Evolutionary conservation across 2,888 invertebrate genomes (phyloP), one percentile per base, ranked within the genome.

Genomic region (Tetropium fuscum): DNA sequence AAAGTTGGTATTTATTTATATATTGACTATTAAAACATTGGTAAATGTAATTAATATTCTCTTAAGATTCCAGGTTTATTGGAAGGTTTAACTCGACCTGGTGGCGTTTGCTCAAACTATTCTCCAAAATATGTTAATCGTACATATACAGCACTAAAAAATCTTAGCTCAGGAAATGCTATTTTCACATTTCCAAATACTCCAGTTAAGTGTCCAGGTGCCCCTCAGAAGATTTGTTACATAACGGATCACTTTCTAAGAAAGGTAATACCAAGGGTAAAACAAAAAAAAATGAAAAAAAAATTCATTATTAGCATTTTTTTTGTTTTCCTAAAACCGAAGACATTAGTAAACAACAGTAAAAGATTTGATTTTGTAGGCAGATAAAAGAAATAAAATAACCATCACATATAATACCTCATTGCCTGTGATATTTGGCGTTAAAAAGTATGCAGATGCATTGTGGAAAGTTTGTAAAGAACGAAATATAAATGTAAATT

Each of bases 211-310:
- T 99, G 99, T 81, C 94, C 98, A 0, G 99, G 99, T 0, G 98
- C 98, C 1, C 98, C 98, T 16, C 98, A 98, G 83, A 99, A 99
- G 84, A 96, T 97, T 58, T 89, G 91, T 72, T 98, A 98, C 77
- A 84, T 99, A 27, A 85, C 95, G 0, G 98, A 99, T 59, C 89
- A 95, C 55, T 92, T 90, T 80, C 88, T 96, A 62, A 86, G 88
- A 69, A 90, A 88, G 83, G 95, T 94, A 81, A 19, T 10, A 2
- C 20, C 7, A n/a, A 40, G 10, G 5, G 19, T n/a, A 3, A 30
- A 27, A 27, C 2, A n/a, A n/a, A 4, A 27, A 2, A 27, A 2
- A 27, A 27, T 25, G n/a, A 8, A 25, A 1, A n/a, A 8, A 25
- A 8, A 2, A 2, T 2, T 27, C 2, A 27, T n/a, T n/a, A n/a